Evolutionary conservation across 2,888 invertebrate species (phyloP), one percentile per base, ranked within the genome.

Genomic region (Frankliniella fusca): DNA sequence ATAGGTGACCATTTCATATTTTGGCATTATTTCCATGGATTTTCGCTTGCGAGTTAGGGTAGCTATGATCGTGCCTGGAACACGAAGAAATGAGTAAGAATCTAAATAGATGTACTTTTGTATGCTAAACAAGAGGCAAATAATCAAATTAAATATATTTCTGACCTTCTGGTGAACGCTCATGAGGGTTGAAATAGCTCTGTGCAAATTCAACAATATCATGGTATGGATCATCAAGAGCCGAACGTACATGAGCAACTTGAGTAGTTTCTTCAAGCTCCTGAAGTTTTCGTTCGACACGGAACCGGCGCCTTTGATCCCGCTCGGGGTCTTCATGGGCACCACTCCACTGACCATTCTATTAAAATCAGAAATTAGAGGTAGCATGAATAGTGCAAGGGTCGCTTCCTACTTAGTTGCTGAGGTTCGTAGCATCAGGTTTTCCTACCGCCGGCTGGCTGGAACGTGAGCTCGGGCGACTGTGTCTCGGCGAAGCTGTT

Each of bases 191-290:
- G 89, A 96, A 98, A 88, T 95, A 95, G 84, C 94, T 93, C 86
- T 97, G 95, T n/a, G 97, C 98, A 89, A 96, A 98, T 87, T 97
- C 97, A 0, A 95, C 90, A 87, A 98, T 94, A 87, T 97, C 96
- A 87, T 94, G 94, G 85, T 92, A 91, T 10, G 90, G 88, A 85
- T 93, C 92, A 81, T 92, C 92, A 28, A 91, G 89, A 49, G 86
- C 87, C 61, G 87, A 87, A 20, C 90, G 89, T 9, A 87, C 88
- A 80, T 89, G 89, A 83, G 88, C 88, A 83, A 90, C 90, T 83
- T 91, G 90, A 3, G 87, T 87, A 83, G 91, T 90, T 86, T 87
- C 93, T 85, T 94, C 94, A 87, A 96, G 90, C 88, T 96, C 96
- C 86, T 94, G 93, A 15, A 97, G 89, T 86, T 96, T 95, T 82